These are phyloP conservation scores for Caenorhabditis sulstoni DNA, from an alignment of 2,888 invertebrate species.

Conservation along the genomic window DNA sequence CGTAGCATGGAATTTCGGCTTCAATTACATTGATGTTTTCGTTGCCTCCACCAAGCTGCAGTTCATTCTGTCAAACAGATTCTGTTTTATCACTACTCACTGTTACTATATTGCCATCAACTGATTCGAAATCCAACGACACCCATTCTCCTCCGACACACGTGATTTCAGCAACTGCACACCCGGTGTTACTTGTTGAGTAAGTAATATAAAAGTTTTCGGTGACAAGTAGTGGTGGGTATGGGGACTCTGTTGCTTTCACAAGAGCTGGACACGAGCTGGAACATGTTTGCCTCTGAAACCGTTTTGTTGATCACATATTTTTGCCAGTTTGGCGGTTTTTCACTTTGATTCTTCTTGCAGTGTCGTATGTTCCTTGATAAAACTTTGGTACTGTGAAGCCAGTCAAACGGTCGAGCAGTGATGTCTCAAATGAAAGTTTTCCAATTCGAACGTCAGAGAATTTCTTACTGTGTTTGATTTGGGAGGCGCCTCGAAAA, in stretches of 20 bases:
- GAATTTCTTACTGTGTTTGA: background rate
- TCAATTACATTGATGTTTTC: background rate
- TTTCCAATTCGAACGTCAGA: background rate
- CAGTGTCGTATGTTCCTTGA: background rate
- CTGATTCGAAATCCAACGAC: background rate
- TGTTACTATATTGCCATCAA: background rate
- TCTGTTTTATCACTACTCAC: background rate
- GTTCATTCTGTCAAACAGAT: background rate
- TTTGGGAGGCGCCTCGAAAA: background rate
- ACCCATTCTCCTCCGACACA: conserved; percentile 5
- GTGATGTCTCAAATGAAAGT: background rate
- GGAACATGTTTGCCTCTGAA: conserved; percentile 9
- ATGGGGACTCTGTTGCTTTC: background rate
- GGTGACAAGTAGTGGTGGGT: background rate
- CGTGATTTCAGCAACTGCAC: background rate
- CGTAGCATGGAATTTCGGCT: background rate
- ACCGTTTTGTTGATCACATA: background rate
- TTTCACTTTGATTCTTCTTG: background rate
- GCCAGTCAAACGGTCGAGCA: no score
- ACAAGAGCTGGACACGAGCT: background rate
- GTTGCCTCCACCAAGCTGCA: background rate
- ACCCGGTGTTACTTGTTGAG: background rate
- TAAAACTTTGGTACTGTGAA: background rate
- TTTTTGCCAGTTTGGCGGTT: background rate
- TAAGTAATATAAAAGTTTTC: conserved; percentile 15